Percentiles rank a stretch among this genome's conserved stretches.
Conservation (phyloP, 2,797 vertebrate species). For the Myotis daubentonii region DNA sequence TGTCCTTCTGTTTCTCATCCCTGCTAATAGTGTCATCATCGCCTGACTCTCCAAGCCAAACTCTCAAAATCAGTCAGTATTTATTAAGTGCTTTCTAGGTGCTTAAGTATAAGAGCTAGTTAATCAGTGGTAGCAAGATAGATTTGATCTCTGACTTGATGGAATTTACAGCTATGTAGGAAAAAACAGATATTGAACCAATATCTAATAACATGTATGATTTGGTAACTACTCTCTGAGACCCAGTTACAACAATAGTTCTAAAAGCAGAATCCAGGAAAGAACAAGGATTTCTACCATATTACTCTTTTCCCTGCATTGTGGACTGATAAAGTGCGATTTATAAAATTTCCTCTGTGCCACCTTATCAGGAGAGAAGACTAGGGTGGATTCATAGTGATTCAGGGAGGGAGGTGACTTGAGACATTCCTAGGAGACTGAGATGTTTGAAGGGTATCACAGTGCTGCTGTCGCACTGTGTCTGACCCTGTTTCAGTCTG, state of each 20-base stretch:
- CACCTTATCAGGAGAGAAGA: not conserved
- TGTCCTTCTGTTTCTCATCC: not conserved
- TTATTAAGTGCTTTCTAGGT: not conserved
- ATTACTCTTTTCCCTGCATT: not conserved
- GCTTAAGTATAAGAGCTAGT: not conserved
- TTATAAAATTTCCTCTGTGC: not conserved
- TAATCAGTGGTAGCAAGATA: not conserved
- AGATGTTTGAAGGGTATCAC: not conserved
- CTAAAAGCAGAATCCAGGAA: not conserved
- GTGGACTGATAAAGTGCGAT: not conserved
- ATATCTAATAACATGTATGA: not conserved
- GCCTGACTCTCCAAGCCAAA: not conserved
- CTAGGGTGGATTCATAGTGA: not conserved
- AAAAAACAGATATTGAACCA: not conserved
- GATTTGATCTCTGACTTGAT: not conserved
- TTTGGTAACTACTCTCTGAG: not conserved
- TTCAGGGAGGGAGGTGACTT: not conserved
- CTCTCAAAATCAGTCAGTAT: not conserved
- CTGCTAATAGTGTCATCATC: not conserved
- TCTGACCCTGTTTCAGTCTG: not conserved
- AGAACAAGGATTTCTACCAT: not conserved
- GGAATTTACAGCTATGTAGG: not conserved
- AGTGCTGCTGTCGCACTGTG: not conserved
- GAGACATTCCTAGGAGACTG: not conserved
- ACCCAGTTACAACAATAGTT: not conserved